These are phyloP conservation scores for Musca vetustissima DNA, from an alignment of 1,140 invertebrate species.

Conservation along the genomic window DNA sequence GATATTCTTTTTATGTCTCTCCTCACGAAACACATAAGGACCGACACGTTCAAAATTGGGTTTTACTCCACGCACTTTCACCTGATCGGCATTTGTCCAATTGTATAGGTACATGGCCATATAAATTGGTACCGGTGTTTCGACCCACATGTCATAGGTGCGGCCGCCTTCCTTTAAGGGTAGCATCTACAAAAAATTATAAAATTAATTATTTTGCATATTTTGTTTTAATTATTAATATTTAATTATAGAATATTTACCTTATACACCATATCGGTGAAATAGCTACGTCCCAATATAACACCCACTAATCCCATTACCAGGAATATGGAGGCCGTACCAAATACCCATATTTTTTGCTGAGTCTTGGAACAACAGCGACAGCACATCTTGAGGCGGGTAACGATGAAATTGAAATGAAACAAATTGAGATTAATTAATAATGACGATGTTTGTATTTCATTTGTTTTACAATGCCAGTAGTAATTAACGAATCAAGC, in stretches of 20 bases:
- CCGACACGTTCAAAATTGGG: constrained; percentile 68
- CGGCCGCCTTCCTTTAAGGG: constrained; percentile 61
- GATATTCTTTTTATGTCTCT: constrained; percentile 63
- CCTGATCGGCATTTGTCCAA: constrained; percentile 74
- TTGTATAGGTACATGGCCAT: constrained; percentile 79
- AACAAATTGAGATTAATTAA: no score
- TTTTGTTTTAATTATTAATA: not conserved
- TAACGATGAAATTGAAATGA: constrained; percentile 16
- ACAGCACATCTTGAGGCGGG: constrained; percentile 33
- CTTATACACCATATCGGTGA: constrained; percentile 36
- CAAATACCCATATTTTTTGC: constrained; percentile 52
- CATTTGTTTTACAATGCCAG: no score
- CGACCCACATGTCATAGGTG: constrained; percentile 69
- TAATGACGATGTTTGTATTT: no score
- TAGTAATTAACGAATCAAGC: no score
- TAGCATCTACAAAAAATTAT: constrained; percentile 44
- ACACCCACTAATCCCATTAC: constrained; percentile 33
- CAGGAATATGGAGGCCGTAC: constrained; percentile 35
- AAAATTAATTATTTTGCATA: not conserved
- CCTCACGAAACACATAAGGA: constrained; percentile 64
- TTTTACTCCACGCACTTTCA: constrained; percentile 58
- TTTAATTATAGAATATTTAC: no score
- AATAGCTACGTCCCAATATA: constrained; percentile 37
- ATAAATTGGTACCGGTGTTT: constrained; percentile 73
- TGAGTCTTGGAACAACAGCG: constrained; percentile 48